These are phyloP conservation scores for Thymelicus sylvestris DNA, from an alignment of 2,888 invertebrate species.

Conservation along the genomic window DNA sequence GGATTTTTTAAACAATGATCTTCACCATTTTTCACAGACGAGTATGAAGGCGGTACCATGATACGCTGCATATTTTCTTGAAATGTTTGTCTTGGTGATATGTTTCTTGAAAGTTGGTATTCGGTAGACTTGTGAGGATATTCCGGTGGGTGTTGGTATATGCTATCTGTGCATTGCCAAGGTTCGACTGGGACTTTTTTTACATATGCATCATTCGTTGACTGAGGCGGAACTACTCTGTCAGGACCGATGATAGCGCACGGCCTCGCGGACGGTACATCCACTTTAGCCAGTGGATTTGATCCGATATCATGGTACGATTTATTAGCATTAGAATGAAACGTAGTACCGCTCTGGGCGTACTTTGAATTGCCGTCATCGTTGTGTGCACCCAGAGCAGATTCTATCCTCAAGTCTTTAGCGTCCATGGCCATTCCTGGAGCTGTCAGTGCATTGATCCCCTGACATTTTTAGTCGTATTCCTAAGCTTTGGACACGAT, in stretches of 20 bases:
- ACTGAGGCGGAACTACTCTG: constrained; percentile 66
- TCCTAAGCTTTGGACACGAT: constrained; percentile 24
- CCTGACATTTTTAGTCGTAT: constrained; percentile 59
- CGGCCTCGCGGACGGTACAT: constrained; percentile 68
- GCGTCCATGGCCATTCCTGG: constrained; percentile 72
- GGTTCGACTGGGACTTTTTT: constrained; percentile 66
- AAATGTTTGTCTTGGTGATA: constrained; percentile 83
- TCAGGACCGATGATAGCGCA: constrained; percentile 83
- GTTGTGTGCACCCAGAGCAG: constrained; percentile 66
- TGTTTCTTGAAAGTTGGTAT: constrained; percentile 73
- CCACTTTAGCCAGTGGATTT: constrained; percentile 72
- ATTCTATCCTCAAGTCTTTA: constrained; percentile 73
- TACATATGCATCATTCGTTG: constrained; percentile 59
- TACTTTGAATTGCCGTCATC: constrained; percentile 73
- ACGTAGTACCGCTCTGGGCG: constrained; percentile 59
- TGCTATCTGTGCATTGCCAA: constrained; percentile 64
- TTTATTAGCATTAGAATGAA: constrained; percentile 68
- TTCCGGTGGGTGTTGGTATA: constrained; percentile 68
- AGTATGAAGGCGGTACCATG: constrained; percentile 74
- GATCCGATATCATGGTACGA: constrained; percentile 71
- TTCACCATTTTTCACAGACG: constrained; percentile 64
- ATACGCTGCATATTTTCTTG: constrained; percentile 82
- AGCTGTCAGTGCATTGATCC: constrained; percentile 53
- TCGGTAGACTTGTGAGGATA: constrained; percentile 67
- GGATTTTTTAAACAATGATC: constrained; percentile 64